Evolutionary conservation across 2,797 vertebrate species (phyloP).

Genomic region (Numenius phaeopus): DNA sequence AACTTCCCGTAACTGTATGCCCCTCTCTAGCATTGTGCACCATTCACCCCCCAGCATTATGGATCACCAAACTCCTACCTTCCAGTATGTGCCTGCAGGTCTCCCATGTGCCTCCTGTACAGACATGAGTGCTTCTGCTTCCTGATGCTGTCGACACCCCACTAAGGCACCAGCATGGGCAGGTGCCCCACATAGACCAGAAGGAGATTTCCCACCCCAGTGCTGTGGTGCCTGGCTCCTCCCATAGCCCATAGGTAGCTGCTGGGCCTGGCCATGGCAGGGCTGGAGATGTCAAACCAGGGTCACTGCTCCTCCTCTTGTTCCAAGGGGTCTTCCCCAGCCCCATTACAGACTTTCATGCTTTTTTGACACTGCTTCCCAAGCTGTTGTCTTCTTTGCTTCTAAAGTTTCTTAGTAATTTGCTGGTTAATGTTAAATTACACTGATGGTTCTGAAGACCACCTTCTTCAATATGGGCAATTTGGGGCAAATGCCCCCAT

Average conservation of each 20-base stretch:
- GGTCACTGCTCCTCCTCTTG: neutral
- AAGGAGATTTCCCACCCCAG: neutral
- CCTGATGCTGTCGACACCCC: accelerated
- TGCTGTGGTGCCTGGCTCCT: neutral
- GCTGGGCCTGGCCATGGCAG: neutral
- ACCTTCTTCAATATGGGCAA: neutral
- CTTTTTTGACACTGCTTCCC: neutral
- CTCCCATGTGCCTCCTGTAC: neutral
- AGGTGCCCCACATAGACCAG: neutral
- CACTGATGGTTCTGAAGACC: too few relatives aligned
- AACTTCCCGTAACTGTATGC: neutral
- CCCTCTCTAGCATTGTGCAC: too few relatives aligned
- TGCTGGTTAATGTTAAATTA: neutral
- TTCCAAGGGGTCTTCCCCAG: neutral
- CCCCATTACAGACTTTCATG: neutral
- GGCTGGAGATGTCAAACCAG: neutral
- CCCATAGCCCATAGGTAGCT: accelerated
- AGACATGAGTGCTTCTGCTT: neutral
- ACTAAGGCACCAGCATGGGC: accelerated
- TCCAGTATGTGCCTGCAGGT: neutral
- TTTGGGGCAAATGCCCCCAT: neutral
- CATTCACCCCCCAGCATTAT: accelerated
- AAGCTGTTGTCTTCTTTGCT: neutral
- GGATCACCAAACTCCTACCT: neutral
- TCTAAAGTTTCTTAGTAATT: neutral